phyloP scores from a whole-genome alignment of 2,797 vertebrate species.

The Hydrolagus colliei region DNA sequence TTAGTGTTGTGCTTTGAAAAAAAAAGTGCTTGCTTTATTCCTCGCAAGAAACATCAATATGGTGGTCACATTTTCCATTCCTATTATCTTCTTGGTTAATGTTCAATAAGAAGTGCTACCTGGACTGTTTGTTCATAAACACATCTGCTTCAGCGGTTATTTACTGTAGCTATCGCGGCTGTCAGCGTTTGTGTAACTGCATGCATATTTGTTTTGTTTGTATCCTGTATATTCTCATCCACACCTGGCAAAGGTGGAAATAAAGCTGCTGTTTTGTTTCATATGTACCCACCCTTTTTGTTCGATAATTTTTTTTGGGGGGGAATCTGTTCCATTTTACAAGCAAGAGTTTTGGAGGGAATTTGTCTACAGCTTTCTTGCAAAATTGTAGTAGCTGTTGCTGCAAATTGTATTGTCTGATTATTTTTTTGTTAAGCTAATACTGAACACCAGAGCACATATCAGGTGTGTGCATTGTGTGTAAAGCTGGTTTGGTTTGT shows the following conservation, averaged over 20 bases:
- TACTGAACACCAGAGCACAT: not conserved
- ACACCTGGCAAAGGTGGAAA: constrained; percentile 31
- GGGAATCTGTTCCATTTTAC: not conserved
- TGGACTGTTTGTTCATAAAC: constrained; percentile 72
- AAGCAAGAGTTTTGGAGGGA: not conserved
- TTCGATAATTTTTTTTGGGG: not conserved
- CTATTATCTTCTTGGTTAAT: constrained; percentile 58
- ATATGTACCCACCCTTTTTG: constrained; percentile 3
- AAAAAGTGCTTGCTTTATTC: constrained; percentile 82
- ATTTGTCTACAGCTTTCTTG: not conserved
- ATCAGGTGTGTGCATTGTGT: not conserved
- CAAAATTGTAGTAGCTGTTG: not conserved
- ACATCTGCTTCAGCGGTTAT: constrained; percentile 67
- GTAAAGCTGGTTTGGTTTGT: not conserved
- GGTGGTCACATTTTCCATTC: constrained; percentile 57
- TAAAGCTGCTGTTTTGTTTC: constrained; percentile 12
- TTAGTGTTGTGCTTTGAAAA: constrained; percentile 88
- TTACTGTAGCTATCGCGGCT: constrained; percentile 62
- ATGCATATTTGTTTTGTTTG: constrained; percentile 41
- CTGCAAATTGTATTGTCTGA: constrained; percentile 1
- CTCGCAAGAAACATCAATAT: constrained; percentile 78
- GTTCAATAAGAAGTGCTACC: constrained; percentile 53
- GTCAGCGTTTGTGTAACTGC: constrained; percentile 50
- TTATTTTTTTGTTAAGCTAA: not conserved
- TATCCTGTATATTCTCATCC: constrained; percentile 60